phyloP scores from a whole-genome alignment of 2,888 invertebrate genomes.

The Cabera pusaria region DNA sequence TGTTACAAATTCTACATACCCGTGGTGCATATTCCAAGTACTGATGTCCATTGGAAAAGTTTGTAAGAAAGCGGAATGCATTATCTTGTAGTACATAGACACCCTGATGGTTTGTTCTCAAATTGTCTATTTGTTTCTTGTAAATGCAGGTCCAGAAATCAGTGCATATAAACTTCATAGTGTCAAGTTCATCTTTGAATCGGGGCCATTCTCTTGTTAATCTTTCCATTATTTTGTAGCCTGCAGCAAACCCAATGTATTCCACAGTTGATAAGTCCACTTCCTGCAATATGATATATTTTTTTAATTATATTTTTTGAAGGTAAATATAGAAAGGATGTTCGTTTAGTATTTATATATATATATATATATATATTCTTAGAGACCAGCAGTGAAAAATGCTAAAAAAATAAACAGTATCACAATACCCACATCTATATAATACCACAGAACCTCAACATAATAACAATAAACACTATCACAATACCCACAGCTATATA shows the following conservation, averaged over 20 bases:
- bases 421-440: no score
- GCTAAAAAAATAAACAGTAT: no score
- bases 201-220: slow-evolving; percentile 95
- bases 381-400: no score
- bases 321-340: no score
- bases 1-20: no score
- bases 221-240: slow-evolving; percentile 92
- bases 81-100: slow-evolving; percentile 99
- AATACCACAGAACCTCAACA: no score
- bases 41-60: slow-evolving; percentile 94
- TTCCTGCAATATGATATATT: slow-evolving; percentile 69
- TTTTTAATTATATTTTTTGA: no score
- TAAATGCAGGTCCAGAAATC: slow-evolving; percentile 99
- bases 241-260: slow-evolving; percentile 93
- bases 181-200: slow-evolving; percentile 98
- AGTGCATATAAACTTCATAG: slow-evolving; percentile 99
- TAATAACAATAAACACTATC: no score
- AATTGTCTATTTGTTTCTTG: slow-evolving; percentile 98
- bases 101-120: slow-evolving; percentile 98
- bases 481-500: no score
- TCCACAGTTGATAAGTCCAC: slow-evolving; percentile 89
- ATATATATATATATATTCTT: no score
- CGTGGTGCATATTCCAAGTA: slow-evolving; percentile 96
- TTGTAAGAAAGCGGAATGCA: slow-evolving; percentile 94
- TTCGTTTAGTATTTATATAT: no score